Evolutionary conservation across 2,797 vertebrate genomes (phyloP), one percentile per base, ranked within the genome.

Genomic region (Gastrophryne carolinensis): DNA sequence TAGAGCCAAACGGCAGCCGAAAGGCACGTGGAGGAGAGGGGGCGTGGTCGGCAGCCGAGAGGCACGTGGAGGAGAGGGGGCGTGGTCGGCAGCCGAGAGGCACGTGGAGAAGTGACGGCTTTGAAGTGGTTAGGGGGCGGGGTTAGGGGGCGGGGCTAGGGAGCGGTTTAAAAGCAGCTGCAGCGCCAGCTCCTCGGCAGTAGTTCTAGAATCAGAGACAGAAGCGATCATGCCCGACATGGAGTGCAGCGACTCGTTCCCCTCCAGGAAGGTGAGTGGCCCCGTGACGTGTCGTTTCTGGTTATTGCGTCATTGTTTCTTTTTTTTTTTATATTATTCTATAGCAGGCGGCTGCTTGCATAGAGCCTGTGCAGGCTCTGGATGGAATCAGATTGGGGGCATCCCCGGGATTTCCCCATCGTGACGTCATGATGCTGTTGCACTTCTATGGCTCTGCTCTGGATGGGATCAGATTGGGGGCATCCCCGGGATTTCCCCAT

Each of bases 181-280:
- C 30, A 34, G 30, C 30, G 7, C 3, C 1, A 15, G 21, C 2
- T 39, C 37, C 17, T 13, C 9, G 15, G 0, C 9, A 50, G 41
- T 17, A 57, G 3, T 37, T 27, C n/a, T n/a, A n/a, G n/a, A n/a
- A n/a, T n/a, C n/a, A n/a, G n/a, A n/a, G n/a, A 39, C 17, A 17
- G 17, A 17, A 6, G 19, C 29, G 4, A 15, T 6, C 23, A 74
- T 74, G 72, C 62, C 62, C 3, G 72, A 74, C 17, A 50, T 74
- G 72, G 62, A 74, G 26, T 66, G 62, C 6, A 12, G 37, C 0
- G 72, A 74, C 1, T 3, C 53, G 1, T 49, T 27, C 52, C 62
- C 72, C 3, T 74, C 72, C 62, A 66, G 72, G 10, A 74, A 74
- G 72, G 72, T 74, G 58, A 56, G 72, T 5, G 1, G n/a, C n/a